Conservation (phyloP, 2,797 vertebrate species). For the Microhierax caerulescens region DNA sequence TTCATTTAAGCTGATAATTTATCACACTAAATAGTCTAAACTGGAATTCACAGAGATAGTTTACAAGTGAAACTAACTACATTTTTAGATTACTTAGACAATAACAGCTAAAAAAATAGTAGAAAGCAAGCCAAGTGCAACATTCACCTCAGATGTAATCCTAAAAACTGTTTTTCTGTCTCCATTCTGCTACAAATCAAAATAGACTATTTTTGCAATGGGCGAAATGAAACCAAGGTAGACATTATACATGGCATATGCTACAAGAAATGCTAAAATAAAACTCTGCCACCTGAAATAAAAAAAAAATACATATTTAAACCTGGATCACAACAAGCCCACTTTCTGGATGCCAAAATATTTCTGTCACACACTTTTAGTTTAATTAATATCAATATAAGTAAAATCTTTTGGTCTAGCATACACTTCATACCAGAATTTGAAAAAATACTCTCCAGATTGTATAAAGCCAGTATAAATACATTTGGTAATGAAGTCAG, state of each 20-base stretch:
- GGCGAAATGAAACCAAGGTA: slow-evolving; percentile 43
- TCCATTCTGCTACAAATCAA: slow-evolving; percentile 43
- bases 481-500: slow-evolving; percentile 95
- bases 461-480: slow-evolving; percentile 90
- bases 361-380: slow-evolving; percentile 52
- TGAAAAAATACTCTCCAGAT: slow-evolving; percentile 78
- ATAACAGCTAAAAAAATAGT: not conserved
- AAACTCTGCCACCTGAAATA: slow-evolving; percentile 50
- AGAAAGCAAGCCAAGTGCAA: slow-evolving; percentile 19
- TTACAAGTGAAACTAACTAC: not conserved
- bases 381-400: slow-evolving; percentile 64
- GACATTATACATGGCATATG: not conserved
- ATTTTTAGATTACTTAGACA: slow-evolving; percentile 24
- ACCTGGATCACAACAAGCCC: not conserved
- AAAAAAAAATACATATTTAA: slow-evolving; percentile 24
- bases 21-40: slow-evolving; percentile 2
- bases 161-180: slow-evolving; percentile 51
- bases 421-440: slow-evolving; percentile 22
- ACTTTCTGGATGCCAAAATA: slow-evolving; percentile 19
- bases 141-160: not conserved
- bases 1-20: slow-evolving; percentile 27
- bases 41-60: not conserved
- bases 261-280: slow-evolving; percentile 32
- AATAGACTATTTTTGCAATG: slow-evolving; percentile 57
- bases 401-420: slow-evolving; percentile 54